These are phyloP conservation scores for Brachionus angularis DNA, from an alignment of 1,140 invertebrate species.

Conservation along the genomic window DNA sequence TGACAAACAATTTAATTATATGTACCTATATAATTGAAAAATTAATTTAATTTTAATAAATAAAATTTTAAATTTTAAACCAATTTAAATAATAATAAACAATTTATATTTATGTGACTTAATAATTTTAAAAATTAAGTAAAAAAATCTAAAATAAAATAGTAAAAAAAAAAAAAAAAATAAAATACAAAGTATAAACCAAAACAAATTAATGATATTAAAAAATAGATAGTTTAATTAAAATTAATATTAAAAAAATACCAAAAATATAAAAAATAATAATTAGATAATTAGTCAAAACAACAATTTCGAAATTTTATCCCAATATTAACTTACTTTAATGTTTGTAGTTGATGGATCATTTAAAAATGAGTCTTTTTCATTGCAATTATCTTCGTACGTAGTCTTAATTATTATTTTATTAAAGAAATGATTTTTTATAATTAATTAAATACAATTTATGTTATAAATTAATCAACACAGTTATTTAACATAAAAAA, in stretches of 20 bases:
- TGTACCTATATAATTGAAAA: not conserved
- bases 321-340: not conserved
- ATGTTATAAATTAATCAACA: too few relatives aligned
- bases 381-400: constrained; percentile 29
- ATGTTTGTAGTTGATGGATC: not conserved
- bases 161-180: not conserved
- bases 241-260: too few relatives aligned
- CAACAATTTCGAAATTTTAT: not conserved
- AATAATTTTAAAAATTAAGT: not conserved
- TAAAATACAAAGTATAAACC: not conserved
- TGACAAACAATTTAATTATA: constrained; percentile 20
- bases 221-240: not conserved
- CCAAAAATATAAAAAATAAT: too few relatives aligned
- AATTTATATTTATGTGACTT: too few relatives aligned
- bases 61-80: not conserved
- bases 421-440: not conserved
- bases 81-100: constrained; percentile 7
- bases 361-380: constrained; percentile 36
- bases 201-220: not conserved
- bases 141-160: not conserved
- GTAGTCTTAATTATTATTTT: constrained; percentile 11
- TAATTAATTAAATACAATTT: too few relatives aligned
- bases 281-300: too few relatives aligned
- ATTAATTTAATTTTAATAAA: not conserved
- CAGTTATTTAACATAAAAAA: too few relatives aligned